Percentiles rank a stretch among this genome's conserved stretches.
phyloP scores from a whole-genome alignment of 2,797 vertebrate species.

The Trematomus bernacchii region DNA sequence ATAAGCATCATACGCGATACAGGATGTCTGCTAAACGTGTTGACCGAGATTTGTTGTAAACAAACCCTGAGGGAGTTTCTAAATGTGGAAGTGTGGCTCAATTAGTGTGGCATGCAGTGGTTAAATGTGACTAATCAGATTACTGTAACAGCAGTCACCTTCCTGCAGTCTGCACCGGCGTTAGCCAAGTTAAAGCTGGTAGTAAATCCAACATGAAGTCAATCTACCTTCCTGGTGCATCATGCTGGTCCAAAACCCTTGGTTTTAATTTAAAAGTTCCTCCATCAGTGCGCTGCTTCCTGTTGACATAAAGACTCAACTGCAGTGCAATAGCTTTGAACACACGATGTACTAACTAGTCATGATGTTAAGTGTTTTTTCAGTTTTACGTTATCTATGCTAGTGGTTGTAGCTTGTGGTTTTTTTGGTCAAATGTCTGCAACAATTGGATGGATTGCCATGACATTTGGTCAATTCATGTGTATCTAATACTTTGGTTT shows the following conservation, averaged over 20 bases:
- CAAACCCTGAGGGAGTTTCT: slow-evolving; percentile 15
- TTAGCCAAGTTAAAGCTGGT: neutral
- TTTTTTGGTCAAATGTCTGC: too few species aligned
- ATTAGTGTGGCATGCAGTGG: slow-evolving; percentile 33
- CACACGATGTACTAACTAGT: too few species aligned
- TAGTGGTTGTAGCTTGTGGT: too few species aligned
- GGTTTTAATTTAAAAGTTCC: too few species aligned
- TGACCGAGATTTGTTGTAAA: neutral
- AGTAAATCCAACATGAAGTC: slow-evolving; percentile 1
- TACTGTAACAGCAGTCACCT: slow-evolving; percentile 59
- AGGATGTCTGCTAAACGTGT: neutral
- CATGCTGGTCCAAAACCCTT: neutral
- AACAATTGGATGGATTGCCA: too few species aligned
- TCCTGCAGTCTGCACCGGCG: slow-evolving; percentile 3
- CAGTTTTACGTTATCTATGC: too few species aligned
- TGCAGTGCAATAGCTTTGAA: too few species aligned
- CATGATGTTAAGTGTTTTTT: too few species aligned
- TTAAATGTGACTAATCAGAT: slow-evolving; percentile 73
- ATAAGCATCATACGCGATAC: neutral
- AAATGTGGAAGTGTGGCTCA: slow-evolving; percentile 34
- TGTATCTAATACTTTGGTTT: too few species aligned
- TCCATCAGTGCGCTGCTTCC: too few species aligned
- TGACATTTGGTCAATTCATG: too few species aligned
- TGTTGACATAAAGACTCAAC: too few species aligned
- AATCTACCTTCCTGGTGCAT: neutral